Evolutionary conservation across 2,888 invertebrate genomes (phyloP), one percentile per base, ranked within the genome.

Genomic region (Theretra japonica): DNA sequence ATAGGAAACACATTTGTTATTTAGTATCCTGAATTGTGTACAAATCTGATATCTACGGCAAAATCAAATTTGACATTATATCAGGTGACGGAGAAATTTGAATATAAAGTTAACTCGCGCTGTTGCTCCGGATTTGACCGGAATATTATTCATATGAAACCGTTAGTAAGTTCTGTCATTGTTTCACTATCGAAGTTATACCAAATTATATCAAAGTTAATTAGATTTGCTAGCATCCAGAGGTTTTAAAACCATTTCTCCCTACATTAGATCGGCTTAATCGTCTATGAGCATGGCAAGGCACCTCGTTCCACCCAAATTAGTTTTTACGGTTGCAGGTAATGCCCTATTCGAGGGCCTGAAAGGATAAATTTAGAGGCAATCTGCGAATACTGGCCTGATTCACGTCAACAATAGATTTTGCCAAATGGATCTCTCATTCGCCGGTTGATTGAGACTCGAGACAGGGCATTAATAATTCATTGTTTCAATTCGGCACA

Each of bases 381-480:
- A 79, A 86, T 87, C 82, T 78, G 59, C 73, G 73, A 75, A 74
- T 80, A 86, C 83, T 84, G 83, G 81, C 56, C 75, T 76, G 79
- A 79, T 81, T 79, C 78, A 75, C 79, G 78, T 80, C 81, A 77
- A 82, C 81, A 82, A 82, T 82, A 77, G 80, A 77, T 79, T 78
- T 72, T 59, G 71, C 73, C 76, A 77, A 82, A 75, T 79, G 78
- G 78, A 75, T 82, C 75, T 77, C 73, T 71, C 75, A 71, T 69
- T 74, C 73, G 75, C 74, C 74, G 76, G 74, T 78, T 83, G 84
- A 84, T 83, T 84, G 82, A 78, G 82, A 78, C 76, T 70, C 74
- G 73, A 74, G 74, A 73, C 73, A 76, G 73, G 68, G 60, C 73
- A 86, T 86, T 82, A 85, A 85, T 87, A 84, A 87, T 88, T 86